Conservation (phyloP, 2,797 vertebrate genomes). For the Pangasius djambal region DNA sequence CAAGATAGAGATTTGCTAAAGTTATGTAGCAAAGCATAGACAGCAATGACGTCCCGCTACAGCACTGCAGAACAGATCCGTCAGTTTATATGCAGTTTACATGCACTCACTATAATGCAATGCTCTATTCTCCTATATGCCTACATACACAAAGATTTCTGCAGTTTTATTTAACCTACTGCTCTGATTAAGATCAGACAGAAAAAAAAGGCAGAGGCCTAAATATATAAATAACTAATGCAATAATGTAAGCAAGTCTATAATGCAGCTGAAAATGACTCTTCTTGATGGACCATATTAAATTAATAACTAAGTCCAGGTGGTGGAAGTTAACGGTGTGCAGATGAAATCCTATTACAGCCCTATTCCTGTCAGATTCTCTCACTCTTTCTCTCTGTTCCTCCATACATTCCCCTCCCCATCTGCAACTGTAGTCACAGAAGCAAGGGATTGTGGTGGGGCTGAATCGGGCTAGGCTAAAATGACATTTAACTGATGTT, state of each 20-base stretch:
- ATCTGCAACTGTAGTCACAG: slow-evolving; percentile 66
- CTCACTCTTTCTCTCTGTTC: slow-evolving; percentile 61
- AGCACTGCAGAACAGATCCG: slow-evolving; percentile 11
- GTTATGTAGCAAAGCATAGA: slow-evolving; percentile 10
- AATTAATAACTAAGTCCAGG: slow-evolving; percentile 83
- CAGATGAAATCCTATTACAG: slow-evolving; percentile 82
- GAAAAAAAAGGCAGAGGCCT: slow-evolving; percentile 59
- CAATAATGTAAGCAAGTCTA: slow-evolving; percentile 63
- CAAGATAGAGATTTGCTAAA: slow-evolving; percentile 5
- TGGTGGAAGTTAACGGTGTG: slow-evolving; percentile 82
- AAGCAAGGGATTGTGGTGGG: slow-evolving; percentile 80
- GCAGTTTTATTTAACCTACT: not conserved
- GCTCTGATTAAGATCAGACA: slow-evolving; percentile 24
- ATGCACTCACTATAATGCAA: slow-evolving; percentile 15
- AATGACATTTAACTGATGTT: slow-evolving; percentile 89
- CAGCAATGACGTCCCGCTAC: not conserved
- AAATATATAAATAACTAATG: slow-evolving; percentile 71
- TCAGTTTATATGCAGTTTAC: not conserved
- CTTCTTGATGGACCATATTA: slow-evolving; percentile 80
- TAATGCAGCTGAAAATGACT: slow-evolving; percentile 75
- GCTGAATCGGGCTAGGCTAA: slow-evolving; percentile 85
- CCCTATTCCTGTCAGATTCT: slow-evolving; percentile 58
- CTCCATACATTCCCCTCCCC: slow-evolving; percentile 69
- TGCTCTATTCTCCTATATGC: not conserved
- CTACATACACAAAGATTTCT: not conserved